A percentile compares a stretch with the other conserved stretches of the same genome.
Conservation (phyloP, 2,797 vertebrate genomes). For the Rhynchotus rufescens region DNA sequence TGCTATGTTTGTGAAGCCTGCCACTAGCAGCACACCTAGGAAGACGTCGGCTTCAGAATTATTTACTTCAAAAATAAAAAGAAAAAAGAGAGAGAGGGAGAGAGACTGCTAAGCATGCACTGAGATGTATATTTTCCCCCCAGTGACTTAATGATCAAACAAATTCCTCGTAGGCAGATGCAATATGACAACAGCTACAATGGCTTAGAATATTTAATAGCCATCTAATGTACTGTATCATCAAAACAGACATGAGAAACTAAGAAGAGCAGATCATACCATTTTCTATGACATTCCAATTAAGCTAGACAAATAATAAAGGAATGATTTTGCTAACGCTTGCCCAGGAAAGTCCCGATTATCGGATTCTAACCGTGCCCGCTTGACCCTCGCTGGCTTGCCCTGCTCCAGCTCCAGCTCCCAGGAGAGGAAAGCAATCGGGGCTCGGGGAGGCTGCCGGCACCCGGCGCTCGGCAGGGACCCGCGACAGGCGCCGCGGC, state of each 20-base stretch:
- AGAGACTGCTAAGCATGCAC: not conserved
- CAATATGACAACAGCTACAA: slow-evolving; percentile 25
- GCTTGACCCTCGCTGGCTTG: not conserved
- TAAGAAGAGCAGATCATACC: not conserved
- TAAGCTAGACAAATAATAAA: not conserved
- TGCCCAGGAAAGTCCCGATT: not conserved
- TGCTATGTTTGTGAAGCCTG: slow-evolving; percentile 36
- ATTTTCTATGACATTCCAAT: not conserved
- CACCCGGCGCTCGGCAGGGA: not conserved
- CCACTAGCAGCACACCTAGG: not conserved
- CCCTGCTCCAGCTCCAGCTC: not conserved
- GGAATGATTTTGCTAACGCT: not conserved
- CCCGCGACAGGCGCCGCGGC: not conserved
- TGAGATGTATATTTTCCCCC: not conserved
- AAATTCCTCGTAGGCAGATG: slow-evolving; percentile 6
- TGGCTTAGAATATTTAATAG: slow-evolving; percentile 30
- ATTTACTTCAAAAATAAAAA: slow-evolving; percentile 45
- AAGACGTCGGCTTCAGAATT: slow-evolving; percentile 35
- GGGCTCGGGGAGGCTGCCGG: not conserved
- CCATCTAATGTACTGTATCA: not conserved
- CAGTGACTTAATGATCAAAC: slow-evolving; percentile 43
- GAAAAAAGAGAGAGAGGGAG: too few species aligned
- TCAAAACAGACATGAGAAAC: not conserved
- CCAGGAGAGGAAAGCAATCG: not conserved
- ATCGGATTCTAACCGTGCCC: not conserved